Conservation (phyloP, 2,113 vertebrate genomes). For the Oreotrochilus melanogaster region DNA sequence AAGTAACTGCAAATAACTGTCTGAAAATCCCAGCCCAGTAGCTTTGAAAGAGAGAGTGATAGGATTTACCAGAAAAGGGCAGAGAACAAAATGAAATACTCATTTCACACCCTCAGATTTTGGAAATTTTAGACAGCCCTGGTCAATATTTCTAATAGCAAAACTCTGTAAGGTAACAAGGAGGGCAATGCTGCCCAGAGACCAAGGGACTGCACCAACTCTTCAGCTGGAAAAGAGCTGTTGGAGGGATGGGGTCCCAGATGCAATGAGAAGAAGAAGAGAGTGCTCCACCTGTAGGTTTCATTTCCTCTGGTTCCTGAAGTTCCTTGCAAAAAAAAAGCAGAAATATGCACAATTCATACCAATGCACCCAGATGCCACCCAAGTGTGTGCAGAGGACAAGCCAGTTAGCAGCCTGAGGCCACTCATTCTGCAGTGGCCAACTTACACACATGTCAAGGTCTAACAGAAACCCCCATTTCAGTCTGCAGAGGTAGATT, state of each 20-base stretch:
- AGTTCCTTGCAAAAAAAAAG: background rate
- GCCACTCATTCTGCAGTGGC: background rate
- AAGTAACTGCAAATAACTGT: background rate
- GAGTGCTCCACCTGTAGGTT: background rate
- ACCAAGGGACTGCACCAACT: background rate
- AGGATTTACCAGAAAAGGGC: background rate
- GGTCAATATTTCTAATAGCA: background rate
- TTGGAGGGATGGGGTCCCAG: background rate
- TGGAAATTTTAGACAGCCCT: background rate
- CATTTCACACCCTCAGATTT: background rate
- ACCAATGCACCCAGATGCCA: background rate
- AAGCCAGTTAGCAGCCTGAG: background rate
- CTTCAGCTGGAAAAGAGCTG: background rate
- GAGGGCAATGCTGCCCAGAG: background rate
- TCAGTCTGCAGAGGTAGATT: background rate
- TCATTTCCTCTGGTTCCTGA: background rate
- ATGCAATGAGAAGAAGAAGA: background rate
- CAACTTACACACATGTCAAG: background rate
- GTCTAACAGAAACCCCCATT: background rate
- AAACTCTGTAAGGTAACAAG: background rate
- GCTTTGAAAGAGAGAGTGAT: background rate
- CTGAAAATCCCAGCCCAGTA: background rate
- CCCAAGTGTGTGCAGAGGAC: accelerated
- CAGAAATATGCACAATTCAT: background rate
- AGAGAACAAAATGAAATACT: background rate